Conservation (phyloP, 2,113 vertebrate species). For the Misgurnus mizolepis region DNA sequence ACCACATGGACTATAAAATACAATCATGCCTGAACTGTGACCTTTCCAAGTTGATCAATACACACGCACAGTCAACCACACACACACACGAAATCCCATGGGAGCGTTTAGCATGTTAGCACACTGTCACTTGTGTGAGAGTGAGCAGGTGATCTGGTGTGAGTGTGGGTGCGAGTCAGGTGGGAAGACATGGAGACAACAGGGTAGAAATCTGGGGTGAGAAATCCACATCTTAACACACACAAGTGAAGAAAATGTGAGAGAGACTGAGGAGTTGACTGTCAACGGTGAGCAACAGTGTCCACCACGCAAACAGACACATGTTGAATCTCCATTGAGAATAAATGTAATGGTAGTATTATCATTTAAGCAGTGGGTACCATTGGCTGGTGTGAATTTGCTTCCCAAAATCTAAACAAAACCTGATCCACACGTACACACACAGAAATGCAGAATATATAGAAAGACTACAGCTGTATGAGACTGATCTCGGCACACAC, state of each 20-base stretch:
- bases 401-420: neutral
- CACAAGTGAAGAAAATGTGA: conserved; percentile 44
- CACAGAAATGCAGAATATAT: neutral
- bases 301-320: conserved; percentile 28
- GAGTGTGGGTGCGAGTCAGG: conserved; percentile 28
- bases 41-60: conserved; percentile 49
- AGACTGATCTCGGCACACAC: neutral
- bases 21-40: conserved; percentile 35
- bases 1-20: conserved; percentile 5
- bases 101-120: conserved; percentile 41
- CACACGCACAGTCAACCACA: neutral
- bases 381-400: neutral
- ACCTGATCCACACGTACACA: neutral
- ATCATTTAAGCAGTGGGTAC: neutral
- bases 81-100: neutral
- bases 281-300: conserved; percentile 32
- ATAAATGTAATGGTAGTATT: too few relatives aligned
- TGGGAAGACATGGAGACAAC: conserved; percentile 37
- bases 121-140: conserved; percentile 23
- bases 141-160: conserved; percentile 29
- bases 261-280: conserved; percentile 16
- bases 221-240: conserved; percentile 10
- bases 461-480: too few relatives aligned
- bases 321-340: neutral
- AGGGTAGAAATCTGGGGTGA: conserved; percentile 18